These are phyloP conservation scores for Jacana jacana DNA, from an alignment of 2,113 vertebrate species.

Conservation along the genomic window DNA sequence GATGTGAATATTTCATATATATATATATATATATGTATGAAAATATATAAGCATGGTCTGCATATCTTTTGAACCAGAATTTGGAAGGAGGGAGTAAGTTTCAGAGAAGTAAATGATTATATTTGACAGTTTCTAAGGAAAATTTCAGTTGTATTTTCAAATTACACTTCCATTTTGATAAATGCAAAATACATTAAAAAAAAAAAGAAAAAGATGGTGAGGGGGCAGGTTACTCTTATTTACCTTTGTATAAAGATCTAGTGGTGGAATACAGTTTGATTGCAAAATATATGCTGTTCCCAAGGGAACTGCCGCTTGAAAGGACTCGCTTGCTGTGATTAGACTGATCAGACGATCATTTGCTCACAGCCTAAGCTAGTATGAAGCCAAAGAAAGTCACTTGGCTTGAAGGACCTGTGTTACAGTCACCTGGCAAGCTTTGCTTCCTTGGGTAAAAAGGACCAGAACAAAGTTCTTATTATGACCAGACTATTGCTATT, in stretches of 20 bases:
- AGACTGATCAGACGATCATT: neutral
- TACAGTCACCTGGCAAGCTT: neutral
- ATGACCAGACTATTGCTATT: neutral
- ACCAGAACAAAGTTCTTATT: neutral
- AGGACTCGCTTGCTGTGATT: neutral
- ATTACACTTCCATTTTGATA: neutral
- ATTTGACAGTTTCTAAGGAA: neutral
- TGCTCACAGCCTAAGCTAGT: neutral
- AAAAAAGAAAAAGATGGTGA: neutral
- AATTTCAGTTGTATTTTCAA: neutral
- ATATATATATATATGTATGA: neutral
- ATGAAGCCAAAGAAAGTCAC: neutral
- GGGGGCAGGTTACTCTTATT: neutral
- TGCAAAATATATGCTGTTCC: slow-evolving; percentile 57
- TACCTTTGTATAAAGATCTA: slow-evolving; percentile 1
- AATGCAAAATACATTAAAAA: neutral
- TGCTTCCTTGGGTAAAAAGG: neutral
- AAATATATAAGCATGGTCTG: neutral
- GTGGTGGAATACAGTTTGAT: neutral
- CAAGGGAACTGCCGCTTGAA: slow-evolving; percentile 50
- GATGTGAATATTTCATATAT: neutral
- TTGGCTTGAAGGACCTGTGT: neutral
- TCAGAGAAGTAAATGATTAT: neutral
- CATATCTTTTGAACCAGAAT: neutral
- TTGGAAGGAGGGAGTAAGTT: neutral